phyloP scores from a whole-genome alignment of 2,113 vertebrate species.

The Oncorhynchus nerka region DNA sequence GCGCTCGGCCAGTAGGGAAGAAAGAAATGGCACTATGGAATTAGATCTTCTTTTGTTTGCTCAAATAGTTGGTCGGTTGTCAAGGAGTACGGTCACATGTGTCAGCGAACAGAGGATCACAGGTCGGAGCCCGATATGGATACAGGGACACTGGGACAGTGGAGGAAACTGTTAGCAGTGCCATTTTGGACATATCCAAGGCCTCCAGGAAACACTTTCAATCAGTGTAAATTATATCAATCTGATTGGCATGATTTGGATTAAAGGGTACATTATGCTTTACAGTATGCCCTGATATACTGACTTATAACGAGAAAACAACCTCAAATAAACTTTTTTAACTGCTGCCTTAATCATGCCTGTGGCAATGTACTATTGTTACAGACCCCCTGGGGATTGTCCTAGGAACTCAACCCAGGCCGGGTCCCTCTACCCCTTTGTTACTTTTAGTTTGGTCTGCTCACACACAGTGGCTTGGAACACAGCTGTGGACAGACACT shows the following conservation, averaged over 20 bases:
- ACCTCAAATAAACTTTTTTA: background rate
- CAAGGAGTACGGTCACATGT: no score
- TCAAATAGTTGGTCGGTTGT: no score
- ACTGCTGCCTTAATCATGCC: background rate
- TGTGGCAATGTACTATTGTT: background rate
- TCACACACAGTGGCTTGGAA: conserved; percentile 22
- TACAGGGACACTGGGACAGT: no score
- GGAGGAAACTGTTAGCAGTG: no score
- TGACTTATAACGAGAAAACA: background rate
- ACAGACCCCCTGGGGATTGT: background rate
- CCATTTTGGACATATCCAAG: background rate
- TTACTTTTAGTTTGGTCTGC: conserved; percentile 40
- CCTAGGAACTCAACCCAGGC: background rate
- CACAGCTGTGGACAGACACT: conserved; percentile 42
- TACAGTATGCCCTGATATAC: background rate
- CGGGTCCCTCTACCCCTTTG: conserved; percentile 31
- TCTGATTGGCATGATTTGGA: background rate
- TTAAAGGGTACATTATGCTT: background rate
- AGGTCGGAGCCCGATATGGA: no score
- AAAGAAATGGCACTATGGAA: conserved; percentile 25
- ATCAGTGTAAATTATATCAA: background rate
- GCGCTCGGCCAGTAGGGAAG: conserved; percentile 28
- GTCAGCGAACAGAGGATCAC: no score
- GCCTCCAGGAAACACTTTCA: background rate
- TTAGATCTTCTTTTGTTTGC: no score